A percentile compares a stretch with the other conserved stretches of the same genome.
These are phyloP conservation scores for Pterobdella sp. DNA, from an alignment of 2,888 invertebrate species.

Conservation along the genomic window DNA sequence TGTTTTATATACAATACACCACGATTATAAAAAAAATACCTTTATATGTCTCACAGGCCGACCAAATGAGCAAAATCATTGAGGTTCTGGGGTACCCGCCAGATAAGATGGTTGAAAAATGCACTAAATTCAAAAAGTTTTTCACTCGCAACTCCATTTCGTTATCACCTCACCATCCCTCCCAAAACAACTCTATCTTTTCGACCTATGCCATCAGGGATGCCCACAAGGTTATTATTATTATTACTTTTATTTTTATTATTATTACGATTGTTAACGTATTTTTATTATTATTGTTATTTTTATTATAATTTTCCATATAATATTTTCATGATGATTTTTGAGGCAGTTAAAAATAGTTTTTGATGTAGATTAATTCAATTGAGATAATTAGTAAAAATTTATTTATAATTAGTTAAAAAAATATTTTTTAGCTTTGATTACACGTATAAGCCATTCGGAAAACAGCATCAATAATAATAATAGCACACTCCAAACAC, in stretches of 20 bases:
- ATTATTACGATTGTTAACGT: too few relatives aligned
- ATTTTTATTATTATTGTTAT: too few relatives aligned
- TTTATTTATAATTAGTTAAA: too few relatives aligned
- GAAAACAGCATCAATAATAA: too few relatives aligned
- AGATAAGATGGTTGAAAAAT: constrained; percentile 19
- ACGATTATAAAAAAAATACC: background rate
- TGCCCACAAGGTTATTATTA: background rate
- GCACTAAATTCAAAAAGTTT: constrained; percentile 14
- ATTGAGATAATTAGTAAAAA: too few relatives aligned
- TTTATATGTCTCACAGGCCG: background rate
- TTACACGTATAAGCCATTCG: too few relatives aligned
- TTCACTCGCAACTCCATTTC: background rate
- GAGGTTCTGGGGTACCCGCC: constrained; percentile 25
- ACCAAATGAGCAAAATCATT: constrained; percentile 22
- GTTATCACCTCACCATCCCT: background rate
- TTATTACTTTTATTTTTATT: too few relatives aligned
- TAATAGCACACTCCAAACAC: background rate
- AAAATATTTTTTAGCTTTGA: too few relatives aligned
- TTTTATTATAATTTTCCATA: too few relatives aligned
- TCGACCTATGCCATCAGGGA: constrained; percentile 2
- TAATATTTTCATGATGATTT: too few relatives aligned
- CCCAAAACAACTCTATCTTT: background rate
- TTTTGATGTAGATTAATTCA: too few relatives aligned
- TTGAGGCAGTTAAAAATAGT: too few relatives aligned
- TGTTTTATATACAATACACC: background rate